Percentiles rank a stretch among this genome's conserved stretches.
Evolutionary conservation across 1,140 invertebrate species (phyloP).

Genomic region (Druon quercuslanigerum): DNA sequence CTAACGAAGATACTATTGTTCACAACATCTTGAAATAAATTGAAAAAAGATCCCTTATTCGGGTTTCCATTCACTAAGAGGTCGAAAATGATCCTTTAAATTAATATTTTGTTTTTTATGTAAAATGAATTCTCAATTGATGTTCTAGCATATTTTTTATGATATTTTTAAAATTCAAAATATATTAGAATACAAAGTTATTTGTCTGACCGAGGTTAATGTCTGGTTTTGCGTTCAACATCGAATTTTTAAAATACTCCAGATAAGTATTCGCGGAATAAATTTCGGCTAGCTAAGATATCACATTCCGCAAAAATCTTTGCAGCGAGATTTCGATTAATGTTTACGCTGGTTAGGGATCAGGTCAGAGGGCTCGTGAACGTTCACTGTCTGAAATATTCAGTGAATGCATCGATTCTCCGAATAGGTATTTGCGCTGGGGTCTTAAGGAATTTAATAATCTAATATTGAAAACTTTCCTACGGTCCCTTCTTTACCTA

Average conservation of each 20-base stretch:
- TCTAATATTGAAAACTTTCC: slow-evolving; percentile 71
- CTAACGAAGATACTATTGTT: slow-evolving; percentile 16
- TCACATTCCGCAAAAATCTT: slow-evolving; percentile 37
- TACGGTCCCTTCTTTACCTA: slow-evolving; percentile 52
- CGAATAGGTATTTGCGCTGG: slow-evolving; percentile 72
- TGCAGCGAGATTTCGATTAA: slow-evolving; percentile 52
- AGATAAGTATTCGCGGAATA: background rate
- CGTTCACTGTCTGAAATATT: slow-evolving; percentile 71
- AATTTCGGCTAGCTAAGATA: slow-evolving; percentile 3
- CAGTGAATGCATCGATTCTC: slow-evolving; percentile 74
- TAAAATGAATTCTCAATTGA: too few relatives aligned
- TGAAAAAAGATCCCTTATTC: background rate
- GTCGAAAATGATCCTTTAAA: background rate
- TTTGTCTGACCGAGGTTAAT: background rate
- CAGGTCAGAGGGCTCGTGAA: slow-evolving; percentile 48
- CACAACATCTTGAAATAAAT: slow-evolving; percentile 6
- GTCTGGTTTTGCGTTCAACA: background rate
- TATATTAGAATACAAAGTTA: too few relatives aligned
- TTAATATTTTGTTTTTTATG: background rate
- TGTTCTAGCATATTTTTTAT: too few relatives aligned
- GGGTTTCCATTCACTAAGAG: background rate
- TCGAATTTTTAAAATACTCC: slow-evolving; percentile 2
- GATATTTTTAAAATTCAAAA: too few relatives aligned
- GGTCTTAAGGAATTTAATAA: slow-evolving; percentile 76
- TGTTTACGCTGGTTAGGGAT: slow-evolving; percentile 55